Conservation (phyloP, 2,113 vertebrate genomes). For the Xenus cinereus region DNA sequence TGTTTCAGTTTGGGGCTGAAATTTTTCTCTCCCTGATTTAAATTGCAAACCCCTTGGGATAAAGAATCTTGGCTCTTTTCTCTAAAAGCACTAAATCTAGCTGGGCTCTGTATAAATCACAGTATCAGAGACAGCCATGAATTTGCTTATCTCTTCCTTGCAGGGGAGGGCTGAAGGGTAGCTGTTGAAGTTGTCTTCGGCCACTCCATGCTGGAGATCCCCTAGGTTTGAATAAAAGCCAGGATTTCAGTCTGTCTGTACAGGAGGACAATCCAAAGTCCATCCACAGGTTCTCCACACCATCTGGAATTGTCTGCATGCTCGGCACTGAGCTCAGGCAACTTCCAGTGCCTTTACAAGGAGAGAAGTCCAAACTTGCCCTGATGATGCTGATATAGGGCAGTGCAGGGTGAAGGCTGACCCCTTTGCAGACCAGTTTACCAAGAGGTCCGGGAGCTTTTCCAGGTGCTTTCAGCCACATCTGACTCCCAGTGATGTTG, state of each 20-base stretch:
- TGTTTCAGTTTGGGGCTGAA: neutral
- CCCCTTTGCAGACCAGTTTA: neutral
- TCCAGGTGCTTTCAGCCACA: neutral
- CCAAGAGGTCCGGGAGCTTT: neutral
- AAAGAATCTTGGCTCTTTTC: neutral
- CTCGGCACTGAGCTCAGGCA: neutral
- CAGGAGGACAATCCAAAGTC: neutral
- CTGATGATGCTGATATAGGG: neutral
- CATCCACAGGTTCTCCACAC: neutral
- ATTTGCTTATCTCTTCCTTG: neutral
- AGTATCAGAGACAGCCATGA: neutral
- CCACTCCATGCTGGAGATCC: neutral
- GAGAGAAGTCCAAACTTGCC: neutral
- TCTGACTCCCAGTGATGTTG: neutral
- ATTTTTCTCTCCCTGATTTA: neutral
- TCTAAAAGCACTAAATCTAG: neutral
- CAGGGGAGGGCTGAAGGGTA: neutral
- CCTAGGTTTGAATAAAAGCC: neutral
- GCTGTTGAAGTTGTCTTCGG: neutral
- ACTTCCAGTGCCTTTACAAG: neutral
- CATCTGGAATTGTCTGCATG: rapidly evolving
- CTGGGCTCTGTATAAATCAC: neutral
- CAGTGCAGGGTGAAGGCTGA: neutral
- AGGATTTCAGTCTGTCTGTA: neutral
- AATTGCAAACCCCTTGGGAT: neutral